Evolutionary conservation across 2,113 vertebrate species (phyloP).

Genomic region (Nothobranchius kuhntae): DNA sequence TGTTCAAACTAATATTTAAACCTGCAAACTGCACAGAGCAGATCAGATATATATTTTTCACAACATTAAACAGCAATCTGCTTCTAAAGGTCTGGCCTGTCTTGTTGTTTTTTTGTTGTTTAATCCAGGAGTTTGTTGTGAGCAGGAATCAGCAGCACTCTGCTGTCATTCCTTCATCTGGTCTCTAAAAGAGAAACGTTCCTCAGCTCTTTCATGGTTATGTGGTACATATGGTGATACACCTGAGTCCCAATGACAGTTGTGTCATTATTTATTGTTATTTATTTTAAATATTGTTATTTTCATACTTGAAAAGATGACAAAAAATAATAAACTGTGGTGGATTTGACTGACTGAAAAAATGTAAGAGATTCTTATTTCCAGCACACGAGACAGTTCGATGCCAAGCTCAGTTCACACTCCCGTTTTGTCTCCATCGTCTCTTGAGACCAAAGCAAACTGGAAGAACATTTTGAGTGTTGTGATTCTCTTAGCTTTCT

Average conservation of each 20-base stretch:
- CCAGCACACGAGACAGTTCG: background rate
- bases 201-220: background rate
- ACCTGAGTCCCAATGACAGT: constrained; percentile 37
- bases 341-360: constrained; percentile 51
- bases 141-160: constrained; percentile 13
- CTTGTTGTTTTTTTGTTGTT: no score
- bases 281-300: constrained; percentile 68
- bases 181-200: no score
- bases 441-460: constrained; percentile 32
- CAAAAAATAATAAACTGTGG: constrained; percentile 61
- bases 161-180: background rate
- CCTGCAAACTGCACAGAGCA: no score
- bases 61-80: no score
- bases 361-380: constrained; percentile 44
- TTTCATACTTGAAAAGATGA: constrained; percentile 66
- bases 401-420: constrained; percentile 5
- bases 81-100: background rate
- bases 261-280: constrained; percentile 63
- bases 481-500: constrained; percentile 55
- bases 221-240: background rate
- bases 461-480: constrained; percentile 40
- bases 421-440: constrained; percentile 40
- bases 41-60: no score
- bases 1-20: no score
- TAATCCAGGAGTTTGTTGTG: background rate